Base-by-base conservation (phyloP, 2,113 vertebrate genomes). In the Aphyosemion australe region DNA sequence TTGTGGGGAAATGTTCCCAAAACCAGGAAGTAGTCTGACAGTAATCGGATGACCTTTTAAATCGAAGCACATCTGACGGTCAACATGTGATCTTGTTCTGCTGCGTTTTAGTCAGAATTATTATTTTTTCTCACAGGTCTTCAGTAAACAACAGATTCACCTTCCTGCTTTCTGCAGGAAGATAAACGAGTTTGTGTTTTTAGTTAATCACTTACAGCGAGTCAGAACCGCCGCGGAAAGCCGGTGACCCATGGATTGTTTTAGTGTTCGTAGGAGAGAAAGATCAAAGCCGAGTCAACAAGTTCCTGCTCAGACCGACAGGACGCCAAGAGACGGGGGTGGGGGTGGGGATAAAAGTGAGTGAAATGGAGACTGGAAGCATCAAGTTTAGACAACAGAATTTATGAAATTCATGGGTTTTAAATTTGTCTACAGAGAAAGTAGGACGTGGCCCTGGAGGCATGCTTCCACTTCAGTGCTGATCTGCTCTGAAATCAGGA, bases 281-380 rank as follows among this genome's bases (percentile, higher is more conserved):
- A 52, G 64, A 69, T 72, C 56, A 64, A 76, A 74, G 66, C 64
- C 2, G 76, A 80, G 73, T 63, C 56, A 78, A 69, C 52, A 64
- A 0, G 39, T 66, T 76, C 34, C 34, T 37, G 34, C 7, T 37
- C 34, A 37, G 54, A 76, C 50, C 37, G 45, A 54, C 26, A 1
- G 26, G 16, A 64, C 20, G 61, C 42, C 19, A 46, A 65, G 57
- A 49, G 14, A 51, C 42, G 55, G 48, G 26, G 26, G 26, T 26
- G 26, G 26, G 26, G 26, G 1, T n/a, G 39, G 43, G 31, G 49
- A 32, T 42, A 37, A 37, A 37, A 37, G 1, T 8, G 34, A 37
- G 31, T 34, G 2, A 50, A 31, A 61, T n/a, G 8, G n/a, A 43
- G 8, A 8, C 56, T 7, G 48, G 10, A 42, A 32, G 12, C 11